Base-by-base conservation (phyloP, 1,140 invertebrate genomes). In the Drosophila bocqueti region DNA sequence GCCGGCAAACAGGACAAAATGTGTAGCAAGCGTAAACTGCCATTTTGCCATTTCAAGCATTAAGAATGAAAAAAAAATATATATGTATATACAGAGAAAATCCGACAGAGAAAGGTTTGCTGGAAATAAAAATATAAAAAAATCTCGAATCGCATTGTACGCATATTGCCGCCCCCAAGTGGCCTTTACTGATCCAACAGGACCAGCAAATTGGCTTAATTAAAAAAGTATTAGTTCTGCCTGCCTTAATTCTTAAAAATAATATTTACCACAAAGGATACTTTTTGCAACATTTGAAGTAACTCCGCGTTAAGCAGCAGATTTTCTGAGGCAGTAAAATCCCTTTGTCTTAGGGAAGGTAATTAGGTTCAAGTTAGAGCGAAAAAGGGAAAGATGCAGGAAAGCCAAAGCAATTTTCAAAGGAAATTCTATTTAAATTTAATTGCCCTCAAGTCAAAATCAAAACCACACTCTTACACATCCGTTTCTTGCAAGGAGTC, bases 11-110 rank as follows among this genome's bases (percentile, higher is more conserved):
- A 42, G 75, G 63, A 89, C 84, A 89, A 89, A 85, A 89, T 90
- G 86, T 73, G 69, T 90, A 85, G 74, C 64, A 61, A 89, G 85
- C 85, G 86, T 90, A 90, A 89, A 90, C 79, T 79, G 81, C 85
- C 85, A 89, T 89, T 89, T 90, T 82, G 75, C 81, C 63, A 81
- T 89, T 89, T 83, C 72, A 67, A 83, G 84, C 66, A 71, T 74
- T 40, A 82, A 76, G 63, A 77, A 61, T 64, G 54, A 26, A 64
- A 45, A 40, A 63, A 65, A 71, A 50, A 66, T 0, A 6, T 6
- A 24, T 24, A 24, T 24, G 3, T 24, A 24, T 31, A 42, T 38
- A 55, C 34, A 55, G 18, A 38, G 52, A 38, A 55, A 57, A 42
- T 57, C 7, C 24, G 13, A 47, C 54, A 26, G 64, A 42, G 24